phyloP scores from a whole-genome alignment of 2,888 invertebrate genomes.

The Zeuzera pyrina region DNA sequence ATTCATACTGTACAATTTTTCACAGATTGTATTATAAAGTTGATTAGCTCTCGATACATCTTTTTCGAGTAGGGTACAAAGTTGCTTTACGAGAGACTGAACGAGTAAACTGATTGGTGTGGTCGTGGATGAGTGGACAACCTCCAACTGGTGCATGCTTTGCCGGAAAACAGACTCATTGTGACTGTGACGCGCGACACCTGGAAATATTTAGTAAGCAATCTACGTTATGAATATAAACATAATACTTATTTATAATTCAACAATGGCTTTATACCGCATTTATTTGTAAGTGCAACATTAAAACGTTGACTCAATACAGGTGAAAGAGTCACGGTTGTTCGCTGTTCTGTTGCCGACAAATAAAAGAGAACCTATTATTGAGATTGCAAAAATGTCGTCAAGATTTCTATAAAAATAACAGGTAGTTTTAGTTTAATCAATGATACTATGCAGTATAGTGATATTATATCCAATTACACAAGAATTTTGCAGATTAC shows the following conservation, averaged over 20 bases:
- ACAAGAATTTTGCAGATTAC: too few species aligned
- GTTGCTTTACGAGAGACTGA: conserved; percentile 79
- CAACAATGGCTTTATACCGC: too few species aligned
- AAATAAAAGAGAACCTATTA: too few species aligned
- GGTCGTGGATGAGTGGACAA: conserved; percentile 50
- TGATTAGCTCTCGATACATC: conserved; percentile 72
- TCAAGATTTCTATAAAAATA: too few species aligned
- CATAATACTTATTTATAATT: conserved; percentile 2
- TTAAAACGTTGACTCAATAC: too few species aligned
- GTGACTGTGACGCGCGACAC: conserved; percentile 35
- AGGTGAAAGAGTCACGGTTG: too few species aligned
- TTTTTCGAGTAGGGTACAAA: conserved; percentile 77
- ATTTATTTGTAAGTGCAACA: too few species aligned
- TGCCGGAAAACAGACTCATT: conserved; percentile 46
- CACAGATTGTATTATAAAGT: conserved; percentile 78
- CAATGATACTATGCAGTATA: too few species aligned
- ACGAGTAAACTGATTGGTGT: conserved; percentile 79
- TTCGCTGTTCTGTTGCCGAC: too few species aligned
- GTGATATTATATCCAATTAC: too few species aligned
- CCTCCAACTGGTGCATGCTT: conserved; percentile 49
- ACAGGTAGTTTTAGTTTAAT: too few species aligned
- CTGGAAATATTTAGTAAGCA: conserved; percentile 34
- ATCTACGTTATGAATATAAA: conserved; percentile 1
- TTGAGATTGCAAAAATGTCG: too few species aligned
- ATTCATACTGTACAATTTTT: conserved; percentile 77